Base-by-base conservation (phyloP, 2,888 invertebrate species). In the Therioaphis trifolii region DNA sequence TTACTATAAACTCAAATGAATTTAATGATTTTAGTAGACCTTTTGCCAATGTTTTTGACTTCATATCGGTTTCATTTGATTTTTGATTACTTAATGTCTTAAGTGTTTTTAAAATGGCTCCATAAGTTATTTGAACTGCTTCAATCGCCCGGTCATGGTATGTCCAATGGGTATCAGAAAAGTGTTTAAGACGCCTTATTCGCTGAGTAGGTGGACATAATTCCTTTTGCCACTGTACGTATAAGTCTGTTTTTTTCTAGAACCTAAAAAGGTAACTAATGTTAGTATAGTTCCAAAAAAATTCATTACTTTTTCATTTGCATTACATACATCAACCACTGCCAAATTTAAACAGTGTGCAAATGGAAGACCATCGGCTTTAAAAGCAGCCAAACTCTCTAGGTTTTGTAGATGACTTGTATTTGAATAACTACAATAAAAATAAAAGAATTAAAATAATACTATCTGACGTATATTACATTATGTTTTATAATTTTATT, bases 31-130 rank as follows among this genome's bases (percentile, higher is more conserved):
- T 72, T 24, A 72, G 29, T 49, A 72, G 49, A 27, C 71, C 71
- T 49, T 72, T 72, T 29, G 49, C 49, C n/a, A 72, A 72, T 72
- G 49, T 72, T 72, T 29, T 72, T n/a, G 71, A 72, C n/a, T 72
- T 72, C 12, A 49, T n/a, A 72, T 72, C 46, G 0, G 15, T 72
- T 72, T 72, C 49, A 72, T 72, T 72, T 49, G 49, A 72, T 52
- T 72, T 72, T 49, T 72, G 49, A 52, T 72, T 29, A 52, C 15
- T 72, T 72, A 49, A 49, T 72, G 27, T 72, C n/a, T 52, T 4
- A 18, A 72, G 29, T 72, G 72, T 52, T 72, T 52, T 72, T 72
- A 72, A 27, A 72, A 72, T 72, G 27, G 72, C 72, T 49, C 72
- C 72, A 52, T 49, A 29, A 52, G 72, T 72, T 72, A 72, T 0